Conservation (phyloP, 1,140 invertebrate genomes). For the Arctopsyche grandis region DNA sequence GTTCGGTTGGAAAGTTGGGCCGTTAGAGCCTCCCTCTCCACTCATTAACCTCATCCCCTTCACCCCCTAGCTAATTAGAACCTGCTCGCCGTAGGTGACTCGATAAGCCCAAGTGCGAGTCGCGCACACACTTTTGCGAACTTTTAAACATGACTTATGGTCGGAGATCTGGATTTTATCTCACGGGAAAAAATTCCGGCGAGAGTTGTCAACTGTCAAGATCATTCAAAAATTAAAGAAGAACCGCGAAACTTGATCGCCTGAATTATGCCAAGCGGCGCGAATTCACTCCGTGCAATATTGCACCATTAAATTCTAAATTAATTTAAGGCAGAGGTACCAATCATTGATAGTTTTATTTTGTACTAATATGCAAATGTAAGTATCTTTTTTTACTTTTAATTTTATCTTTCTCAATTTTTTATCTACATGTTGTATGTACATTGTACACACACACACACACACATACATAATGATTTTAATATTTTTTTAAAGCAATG, state of each 20-base stretch:
- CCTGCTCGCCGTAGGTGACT: conserved; percentile 14
- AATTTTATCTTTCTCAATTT: too few species aligned
- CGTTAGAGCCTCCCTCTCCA: background rate
- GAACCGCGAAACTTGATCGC: background rate
- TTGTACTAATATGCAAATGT: too few species aligned
- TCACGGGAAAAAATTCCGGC: background rate
- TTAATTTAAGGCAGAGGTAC: too few species aligned
- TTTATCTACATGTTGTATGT: too few species aligned
- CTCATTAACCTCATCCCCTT: background rate
- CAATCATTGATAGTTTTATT: too few species aligned
- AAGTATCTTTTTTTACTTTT: too few species aligned
- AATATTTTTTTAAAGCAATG: too few species aligned
- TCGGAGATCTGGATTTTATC: background rate
- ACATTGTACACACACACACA: too few species aligned
- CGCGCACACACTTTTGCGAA: background rate
- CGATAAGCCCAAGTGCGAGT: conserved; percentile 1
- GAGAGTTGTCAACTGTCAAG: background rate
- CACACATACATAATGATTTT: too few species aligned
- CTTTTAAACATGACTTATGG: conserved; percentile 20
- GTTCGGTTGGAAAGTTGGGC: conserved; percentile 34
- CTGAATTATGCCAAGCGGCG: background rate
- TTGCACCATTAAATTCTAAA: too few species aligned
- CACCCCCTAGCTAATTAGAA: conserved; percentile 9
- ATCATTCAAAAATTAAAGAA: conserved; percentile 20
- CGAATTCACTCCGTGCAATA: background rate